phyloP scores from a whole-genome alignment of 2,113 vertebrate genomes.

The Pteruthius melanotis region DNA sequence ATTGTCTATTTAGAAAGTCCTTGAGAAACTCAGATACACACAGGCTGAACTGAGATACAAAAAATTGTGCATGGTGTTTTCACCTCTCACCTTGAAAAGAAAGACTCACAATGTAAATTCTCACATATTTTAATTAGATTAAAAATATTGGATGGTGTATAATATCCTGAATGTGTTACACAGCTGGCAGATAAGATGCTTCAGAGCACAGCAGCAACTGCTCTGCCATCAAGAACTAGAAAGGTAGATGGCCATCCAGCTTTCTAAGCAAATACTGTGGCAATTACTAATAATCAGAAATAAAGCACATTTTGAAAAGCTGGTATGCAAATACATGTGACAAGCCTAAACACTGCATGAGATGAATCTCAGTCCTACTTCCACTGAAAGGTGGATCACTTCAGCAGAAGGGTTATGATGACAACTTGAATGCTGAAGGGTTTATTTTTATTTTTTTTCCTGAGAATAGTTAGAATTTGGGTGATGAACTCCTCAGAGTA shows the following conservation, averaged over 20 bases:
- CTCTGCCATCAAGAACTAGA: neutral
- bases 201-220: neutral
- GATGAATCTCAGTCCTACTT: neutral
- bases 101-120: neutral
- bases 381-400: neutral
- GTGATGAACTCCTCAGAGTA: neutral
- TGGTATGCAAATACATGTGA: neutral
- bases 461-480: neutral
- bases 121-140: neutral
- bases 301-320: neutral
- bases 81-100: neutral
- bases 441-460: neutral
- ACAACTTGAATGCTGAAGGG: neutral
- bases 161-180: neutral
- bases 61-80: neutral
- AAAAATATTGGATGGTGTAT: neutral
- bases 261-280: neutral
- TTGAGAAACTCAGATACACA: constrained; percentile 25
- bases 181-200: neutral
- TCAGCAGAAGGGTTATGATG: neutral
- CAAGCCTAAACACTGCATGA: neutral
- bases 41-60: neutral
- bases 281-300: neutral
- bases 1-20: constrained; percentile 31
- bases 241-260: neutral